Evolutionary conservation across 2,888 invertebrate species (phyloP), one percentile per base, ranked within the genome.

Genomic region (Nesidiocoris tenuis): DNA sequence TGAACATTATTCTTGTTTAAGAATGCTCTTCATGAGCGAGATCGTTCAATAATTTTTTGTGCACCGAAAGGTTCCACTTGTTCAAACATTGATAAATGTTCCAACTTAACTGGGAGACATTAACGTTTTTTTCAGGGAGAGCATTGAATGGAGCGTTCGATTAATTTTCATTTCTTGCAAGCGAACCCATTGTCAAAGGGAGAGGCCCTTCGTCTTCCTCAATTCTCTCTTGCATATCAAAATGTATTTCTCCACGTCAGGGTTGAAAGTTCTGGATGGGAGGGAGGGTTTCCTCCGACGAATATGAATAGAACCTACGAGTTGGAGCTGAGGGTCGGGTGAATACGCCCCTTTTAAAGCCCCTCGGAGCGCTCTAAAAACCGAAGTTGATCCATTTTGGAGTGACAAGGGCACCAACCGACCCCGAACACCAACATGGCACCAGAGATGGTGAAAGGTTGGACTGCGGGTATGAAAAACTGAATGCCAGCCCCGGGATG

Each of bases 351-450:
- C 39, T 39, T 39, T 39, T 39, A 39, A 39, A 39, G 39, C 39
- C 39, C 39, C 39, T 39, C 39, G 39, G 39, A 39, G 39, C 59
- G 59, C 19, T 18, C 19, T 59, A n/a, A 67, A 56, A 56, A 67
- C 55, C 21, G 55, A 2, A 56, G 67, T 71, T 71, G 71, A 71
- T 71, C 71, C 71, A 71, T 71, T 71, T 71, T 71, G 71, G 59
- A 71, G 19, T 71, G 71, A 71, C 71, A 71, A 71, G 71, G 23
- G 39, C 71, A 71, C 54, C 39, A 54, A n/a, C 67, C n/a, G n/a
- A n/a, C n/a, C n/a, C n/a, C n/a, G n/a, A 12, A 39, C 39, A 3
- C 39, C 39, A 39, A 39, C 39, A 39, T 39, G 39, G 39, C 39
- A 39, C 39, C 39, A 39, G 39, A 3, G 3, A 39, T 39, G 39